A percentile compares a stretch with the other conserved stretches of the same genome.
These are phyloP conservation scores for Tachysurus vachellii DNA, from an alignment of 2,113 vertebrate species.

Conservation along the genomic window DNA sequence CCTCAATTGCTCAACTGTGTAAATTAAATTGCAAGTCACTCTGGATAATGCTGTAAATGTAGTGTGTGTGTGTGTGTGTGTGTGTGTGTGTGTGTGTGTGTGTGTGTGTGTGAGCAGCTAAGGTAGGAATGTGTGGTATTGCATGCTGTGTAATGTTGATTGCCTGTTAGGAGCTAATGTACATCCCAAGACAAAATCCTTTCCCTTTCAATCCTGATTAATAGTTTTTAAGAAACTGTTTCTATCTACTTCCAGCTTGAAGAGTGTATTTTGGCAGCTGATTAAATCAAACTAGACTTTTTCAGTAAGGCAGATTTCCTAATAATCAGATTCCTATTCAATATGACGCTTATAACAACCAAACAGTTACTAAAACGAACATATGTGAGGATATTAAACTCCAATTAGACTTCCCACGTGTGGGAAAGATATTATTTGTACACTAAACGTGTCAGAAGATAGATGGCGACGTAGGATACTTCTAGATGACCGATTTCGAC, in stretches of 20 bases:
- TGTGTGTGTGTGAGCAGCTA: no score
- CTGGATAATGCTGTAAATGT: no score
- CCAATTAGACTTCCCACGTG: neutral
- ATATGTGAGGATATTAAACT: neutral
- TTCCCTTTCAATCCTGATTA: neutral
- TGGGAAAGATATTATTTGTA: neutral
- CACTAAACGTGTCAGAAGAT: neutral
- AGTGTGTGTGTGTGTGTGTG: no score
- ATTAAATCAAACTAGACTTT: neutral
- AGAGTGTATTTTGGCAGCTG: neutral
- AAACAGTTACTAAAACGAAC: neutral
- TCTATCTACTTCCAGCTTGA: neutral
- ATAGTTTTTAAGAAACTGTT: neutral
- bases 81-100: no score
- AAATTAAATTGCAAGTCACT: no score
- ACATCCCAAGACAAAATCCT: no score
- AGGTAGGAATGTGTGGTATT: no score
- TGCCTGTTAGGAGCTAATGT: neutral
- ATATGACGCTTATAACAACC: neutral
- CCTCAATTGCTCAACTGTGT: no score
- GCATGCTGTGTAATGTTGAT: no score
- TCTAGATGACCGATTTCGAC: neutral
- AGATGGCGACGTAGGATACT: slow-evolving; percentile 28
- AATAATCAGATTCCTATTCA: neutral
- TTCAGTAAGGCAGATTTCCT: neutral